These are phyloP conservation scores for Meriones psammophilus DNA, from an alignment of 2,797 vertebrate species.

Conservation along the genomic window DNA sequence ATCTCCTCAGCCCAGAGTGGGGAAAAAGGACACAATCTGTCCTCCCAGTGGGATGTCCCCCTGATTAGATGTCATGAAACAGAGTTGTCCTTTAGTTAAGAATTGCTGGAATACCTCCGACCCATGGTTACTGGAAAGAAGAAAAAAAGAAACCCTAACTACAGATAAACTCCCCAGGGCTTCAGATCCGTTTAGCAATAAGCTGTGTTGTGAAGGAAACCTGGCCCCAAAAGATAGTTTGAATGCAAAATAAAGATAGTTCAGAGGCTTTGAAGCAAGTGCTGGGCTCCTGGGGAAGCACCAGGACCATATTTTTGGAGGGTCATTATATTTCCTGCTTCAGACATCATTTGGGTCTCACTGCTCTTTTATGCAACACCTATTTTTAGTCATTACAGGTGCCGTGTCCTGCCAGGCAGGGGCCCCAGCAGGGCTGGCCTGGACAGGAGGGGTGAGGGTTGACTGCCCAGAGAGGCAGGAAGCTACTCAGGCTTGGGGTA, in stretches of 20 bases:
- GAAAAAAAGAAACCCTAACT: slow-evolving; percentile 78
- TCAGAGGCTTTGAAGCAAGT: slow-evolving; percentile 87
- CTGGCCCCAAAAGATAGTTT: slow-evolving; percentile 90
- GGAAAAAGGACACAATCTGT: slow-evolving; percentile 78
- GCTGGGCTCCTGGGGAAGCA: slow-evolving; percentile 80
- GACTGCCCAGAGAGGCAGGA: slow-evolving; percentile 47
- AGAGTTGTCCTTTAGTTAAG: slow-evolving; percentile 79
- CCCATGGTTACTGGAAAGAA: slow-evolving; percentile 86
- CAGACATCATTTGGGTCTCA: slow-evolving; percentile 83
- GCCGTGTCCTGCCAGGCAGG: slow-evolving; percentile 73
- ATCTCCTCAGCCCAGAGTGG: slow-evolving; percentile 75
- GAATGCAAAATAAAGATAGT: slow-evolving; percentile 90
- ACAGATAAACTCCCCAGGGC: slow-evolving; percentile 88
- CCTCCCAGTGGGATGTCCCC: slow-evolving; percentile 80
- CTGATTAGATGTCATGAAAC: slow-evolving; percentile 85
- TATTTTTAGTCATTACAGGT: slow-evolving; percentile 82
- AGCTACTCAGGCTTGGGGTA: background rate
- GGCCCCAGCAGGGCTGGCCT: slow-evolving; percentile 77
- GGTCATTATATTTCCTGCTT: slow-evolving; percentile 84
- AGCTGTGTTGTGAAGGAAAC: slow-evolving; percentile 89
- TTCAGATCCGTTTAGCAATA: slow-evolving; percentile 87
- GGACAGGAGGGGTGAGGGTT: slow-evolving; percentile 34
- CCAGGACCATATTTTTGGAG: slow-evolving; percentile 86
- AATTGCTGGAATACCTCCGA: slow-evolving; percentile 81
- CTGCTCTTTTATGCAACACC: slow-evolving; percentile 76